Conservation (phyloP, 2,888 invertebrate species). For the Dendrolimus pini region DNA sequence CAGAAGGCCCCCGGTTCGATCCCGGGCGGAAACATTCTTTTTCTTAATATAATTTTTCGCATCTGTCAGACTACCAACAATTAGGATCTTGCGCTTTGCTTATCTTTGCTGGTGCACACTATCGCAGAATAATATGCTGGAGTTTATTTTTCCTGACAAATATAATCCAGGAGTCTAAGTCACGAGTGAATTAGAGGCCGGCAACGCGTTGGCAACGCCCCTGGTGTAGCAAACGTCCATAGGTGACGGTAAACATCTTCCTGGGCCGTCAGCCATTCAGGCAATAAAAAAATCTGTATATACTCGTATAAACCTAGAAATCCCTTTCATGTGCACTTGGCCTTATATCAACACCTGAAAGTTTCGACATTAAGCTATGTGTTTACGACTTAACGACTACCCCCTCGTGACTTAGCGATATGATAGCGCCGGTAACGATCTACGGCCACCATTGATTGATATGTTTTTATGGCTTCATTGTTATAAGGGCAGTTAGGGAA, state of each 20-base stretch:
- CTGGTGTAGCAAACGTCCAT: too few species aligned
- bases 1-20: constrained; percentile 94
- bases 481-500: neutral
- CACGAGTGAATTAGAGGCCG: too few species aligned
- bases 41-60: neutral
- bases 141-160: too few species aligned
- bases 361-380: neutral
- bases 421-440: neutral
- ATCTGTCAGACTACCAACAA: neutral
- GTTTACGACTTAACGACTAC: neutral
- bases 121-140: too few species aligned
- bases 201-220: too few species aligned
- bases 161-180: too few species aligned
- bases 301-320: neutral
- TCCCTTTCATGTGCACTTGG: too few species aligned
- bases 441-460: constrained; percentile 1
- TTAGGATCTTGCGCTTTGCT: too few species aligned
- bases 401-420: neutral
- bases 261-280: too few species aligned
- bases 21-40: constrained; percentile 85
- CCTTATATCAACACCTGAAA: neutral
- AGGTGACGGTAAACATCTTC: too few species aligned
- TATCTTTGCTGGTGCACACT: too few species aligned
- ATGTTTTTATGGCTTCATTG: neutral
- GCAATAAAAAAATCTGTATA: too few species aligned